Base-by-base conservation (phyloP, 2,797 vertebrate genomes). In the Argya squamiceps region DNA sequence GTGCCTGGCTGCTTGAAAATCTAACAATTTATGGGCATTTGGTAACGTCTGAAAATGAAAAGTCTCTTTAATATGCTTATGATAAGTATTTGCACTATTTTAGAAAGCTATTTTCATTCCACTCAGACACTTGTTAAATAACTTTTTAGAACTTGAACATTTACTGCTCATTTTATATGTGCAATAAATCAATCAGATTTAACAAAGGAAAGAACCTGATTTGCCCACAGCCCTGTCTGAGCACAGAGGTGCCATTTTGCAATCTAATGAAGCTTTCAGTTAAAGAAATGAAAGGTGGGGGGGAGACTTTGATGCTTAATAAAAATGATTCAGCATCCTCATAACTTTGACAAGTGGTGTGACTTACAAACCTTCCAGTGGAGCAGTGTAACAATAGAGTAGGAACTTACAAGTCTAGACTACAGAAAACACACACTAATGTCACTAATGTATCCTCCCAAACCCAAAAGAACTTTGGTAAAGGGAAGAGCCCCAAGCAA, bases 171-270 rank as follows among this genome's bases (percentile, higher is more conserved):
- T 96, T 96, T 97, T 96, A 92, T 84, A 95, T n/a, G 60, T 89
- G 88, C 91, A 97, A 96, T 93, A 96, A 97, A 97, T 95, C 94
- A 96, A 94, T 94, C 95, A 90, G 92, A 75, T 97, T 95, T 96
- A 96, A 96, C 96, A 97, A 97, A 96, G 92, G 90, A 93, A 92
- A 89, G 93, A 95, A 94, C 60, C 71, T 67, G 86, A 88, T 97
- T 97, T 97, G 95, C 94, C 86, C 95, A 83, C 88, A 96, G 94
- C 85, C 56, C 69, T 87, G 81, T 94, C 94, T 97, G 56, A 81
- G 82, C 93, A 92, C 94, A 93, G 85, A 97, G 89, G 80, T 95
- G 94, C 89, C 87, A 90, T 96, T 97, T 93, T 97, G 95, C 80
- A 77, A 94, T 88, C 91, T 96, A 97, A 96, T 90, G 92, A 97